Base-by-base conservation (phyloP, 1,140 invertebrate species). In the Batillaria attramentaria region DNA sequence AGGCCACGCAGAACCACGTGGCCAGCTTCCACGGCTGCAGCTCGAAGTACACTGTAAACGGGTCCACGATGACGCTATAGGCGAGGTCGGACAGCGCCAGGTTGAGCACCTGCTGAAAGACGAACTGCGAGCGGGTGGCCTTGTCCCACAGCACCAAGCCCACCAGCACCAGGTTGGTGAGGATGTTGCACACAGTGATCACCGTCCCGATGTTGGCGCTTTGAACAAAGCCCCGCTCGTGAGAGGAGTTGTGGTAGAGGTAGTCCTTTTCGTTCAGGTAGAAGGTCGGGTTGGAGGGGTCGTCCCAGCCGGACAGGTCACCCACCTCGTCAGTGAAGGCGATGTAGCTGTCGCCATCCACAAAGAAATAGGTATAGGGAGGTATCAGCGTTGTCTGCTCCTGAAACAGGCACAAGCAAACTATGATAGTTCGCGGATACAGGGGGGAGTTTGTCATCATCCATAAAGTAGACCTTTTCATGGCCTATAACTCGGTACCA, bases 31-130 rank as follows among this genome's bases (percentile, higher is more conserved):
- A 83, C n/a, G 77, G 68, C 60, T 77, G 73, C 43, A 83, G 62
- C 28, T 83, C 80, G 68, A 70, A 78, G 66, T 83, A 83, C 4
- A 81, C 70, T 13, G 78, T 83, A 41, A 83, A 78, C 18, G 78
- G 79, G 69, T 83, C 82, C 8, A 83, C 82, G 42, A 77, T 57
- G 13, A 79, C 60, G 66, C 80, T 72, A 68, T 72, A 81, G 31
- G 72, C 50, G 35, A 83, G 28, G 69, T 83, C 82, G 5, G 77
- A 77, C n/a, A 79, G 28, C 0, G 82, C 77, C n/a, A 83, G 72
- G 57, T 75, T 83, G 2, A 78, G 13, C 13, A 83, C 39, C 70
- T 83, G 72, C 33, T 57, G 33, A 39, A 65, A 79, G 68, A 81
- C 37, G 60, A 79, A 79, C 50, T 78, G 72, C 41, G 37, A n/a